phyloP scores from a whole-genome alignment of 1,140 invertebrate species.

The Melanaphis sacchari region DNA sequence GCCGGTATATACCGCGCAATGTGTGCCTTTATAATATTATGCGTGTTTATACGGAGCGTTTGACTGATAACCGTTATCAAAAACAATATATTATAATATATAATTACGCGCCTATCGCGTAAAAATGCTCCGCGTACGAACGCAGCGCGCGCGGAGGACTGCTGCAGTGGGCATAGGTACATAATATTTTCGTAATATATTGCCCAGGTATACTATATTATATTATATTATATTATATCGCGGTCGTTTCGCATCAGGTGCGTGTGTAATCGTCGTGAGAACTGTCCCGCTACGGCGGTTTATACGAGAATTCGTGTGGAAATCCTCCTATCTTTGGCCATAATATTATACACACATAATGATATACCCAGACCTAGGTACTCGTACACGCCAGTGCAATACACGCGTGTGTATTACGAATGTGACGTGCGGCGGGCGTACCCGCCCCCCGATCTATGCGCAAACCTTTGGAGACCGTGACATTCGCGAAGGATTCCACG shows the following conservation, averaged over 20 bases:
- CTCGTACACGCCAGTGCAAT: neutral
- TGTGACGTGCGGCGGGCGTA: neutral
- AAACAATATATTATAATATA: neutral
- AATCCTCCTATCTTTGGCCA: conserved; percentile 25
- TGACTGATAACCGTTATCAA: conserved; percentile 29
- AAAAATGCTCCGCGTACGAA: neutral
- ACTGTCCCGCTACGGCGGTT: neutral
- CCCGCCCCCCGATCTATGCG: too few relatives aligned
- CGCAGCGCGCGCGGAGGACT: too few relatives aligned
- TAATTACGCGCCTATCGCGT: neutral
- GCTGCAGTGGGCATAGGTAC: too few relatives aligned
- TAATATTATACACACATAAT: neutral
- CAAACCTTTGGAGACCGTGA: neutral
- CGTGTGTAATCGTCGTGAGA: conserved; percentile 37
- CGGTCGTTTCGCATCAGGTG: conserved; percentile 17
- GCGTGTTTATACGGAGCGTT: too few relatives aligned
- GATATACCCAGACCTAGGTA: too few relatives aligned
- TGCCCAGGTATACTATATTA: neutral
- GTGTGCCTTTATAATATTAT: too few relatives aligned
- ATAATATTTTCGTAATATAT: too few relatives aligned
- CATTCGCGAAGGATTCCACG: neutral
- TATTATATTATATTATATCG: neutral
- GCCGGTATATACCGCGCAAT: too few relatives aligned
- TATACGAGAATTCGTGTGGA: conserved; percentile 25
- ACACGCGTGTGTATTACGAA: neutral